Conservation (phyloP, 2,888 invertebrate genomes). For the Philereme transversata region DNA sequence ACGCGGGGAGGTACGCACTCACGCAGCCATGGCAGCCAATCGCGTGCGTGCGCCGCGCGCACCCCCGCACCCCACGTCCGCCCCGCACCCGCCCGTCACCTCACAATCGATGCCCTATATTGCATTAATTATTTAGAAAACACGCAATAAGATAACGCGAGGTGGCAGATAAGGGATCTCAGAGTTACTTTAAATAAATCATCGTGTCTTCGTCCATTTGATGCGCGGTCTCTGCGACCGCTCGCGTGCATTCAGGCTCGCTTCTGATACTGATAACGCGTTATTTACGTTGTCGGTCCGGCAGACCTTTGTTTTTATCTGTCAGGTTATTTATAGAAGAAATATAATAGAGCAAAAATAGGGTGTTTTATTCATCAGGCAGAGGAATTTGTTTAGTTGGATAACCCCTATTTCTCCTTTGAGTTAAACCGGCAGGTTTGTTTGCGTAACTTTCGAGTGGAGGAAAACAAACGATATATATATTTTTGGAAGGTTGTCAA, state of each 20-base stretch:
- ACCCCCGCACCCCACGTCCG: slow-evolving; percentile 72
- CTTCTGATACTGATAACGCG: slow-evolving; percentile 54
- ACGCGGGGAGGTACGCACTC: slow-evolving; percentile 82
- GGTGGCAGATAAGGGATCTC: slow-evolving; percentile 81
- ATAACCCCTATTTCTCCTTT: slow-evolving; percentile 43
- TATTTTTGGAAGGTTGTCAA: slow-evolving; percentile 64
- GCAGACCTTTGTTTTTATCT: slow-evolving; percentile 51
- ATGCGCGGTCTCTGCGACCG: slow-evolving; percentile 38
- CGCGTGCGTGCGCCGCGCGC: slow-evolving; percentile 82
- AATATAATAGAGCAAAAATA: slow-evolving; percentile 44
- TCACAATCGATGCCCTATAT: slow-evolving; percentile 84
- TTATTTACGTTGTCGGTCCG: slow-evolving; percentile 63
- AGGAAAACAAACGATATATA: slow-evolving; percentile 48
- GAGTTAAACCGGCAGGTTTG: slow-evolving; percentile 37
- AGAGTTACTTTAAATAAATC: slow-evolving; percentile 76
- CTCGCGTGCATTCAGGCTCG: slow-evolving; percentile 43
- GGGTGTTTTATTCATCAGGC: slow-evolving; percentile 48
- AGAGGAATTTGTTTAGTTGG: slow-evolving; percentile 45
- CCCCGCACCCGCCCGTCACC: slow-evolving; percentile 77
- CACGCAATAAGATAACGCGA: slow-evolving; percentile 84
- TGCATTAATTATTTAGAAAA: slow-evolving; percentile 85
- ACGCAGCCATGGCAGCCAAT: slow-evolving; percentile 80
- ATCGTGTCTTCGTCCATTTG: slow-evolving; percentile 55
- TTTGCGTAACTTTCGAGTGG: slow-evolving; percentile 45
- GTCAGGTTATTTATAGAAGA: slow-evolving; percentile 50